Percentiles rank a stretch among this genome's conserved stretches.
phyloP scores from a whole-genome alignment of 2,888 invertebrate species.

The Aleiodes leptofemur region DNA sequence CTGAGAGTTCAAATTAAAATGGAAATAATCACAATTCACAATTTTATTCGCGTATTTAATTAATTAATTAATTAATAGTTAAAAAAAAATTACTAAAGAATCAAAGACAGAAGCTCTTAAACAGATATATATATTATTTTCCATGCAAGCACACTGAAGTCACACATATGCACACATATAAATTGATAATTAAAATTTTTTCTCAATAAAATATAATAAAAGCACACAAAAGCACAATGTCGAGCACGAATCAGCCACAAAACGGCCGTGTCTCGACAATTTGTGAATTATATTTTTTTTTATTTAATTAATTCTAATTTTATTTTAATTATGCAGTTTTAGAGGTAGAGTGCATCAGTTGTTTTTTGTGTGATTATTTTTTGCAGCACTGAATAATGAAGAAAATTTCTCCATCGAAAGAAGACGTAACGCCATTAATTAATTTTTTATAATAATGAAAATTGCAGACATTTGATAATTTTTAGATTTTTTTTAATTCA shows the following conservation, averaged over 20 bases:
- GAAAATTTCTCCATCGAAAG: neutral
- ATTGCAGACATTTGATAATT: too few relatives aligned
- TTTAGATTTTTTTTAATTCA: too few relatives aligned
- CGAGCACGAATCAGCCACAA: neutral
- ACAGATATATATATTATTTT: conserved; percentile 20
- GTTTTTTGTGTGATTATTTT: neutral
- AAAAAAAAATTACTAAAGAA: conserved; percentile 6
- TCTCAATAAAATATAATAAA: conserved; percentile 21
- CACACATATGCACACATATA: conserved; percentile 43
- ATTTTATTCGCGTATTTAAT: conserved; percentile 11
- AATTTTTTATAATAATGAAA: too few relatives aligned
- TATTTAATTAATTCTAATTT: neutral
- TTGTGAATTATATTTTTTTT: conserved; percentile 18
- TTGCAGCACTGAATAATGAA: neutral
- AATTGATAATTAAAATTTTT: conserved; percentile 15
- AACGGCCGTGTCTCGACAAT: conserved; percentile 11
- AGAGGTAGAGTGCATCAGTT: conserved; percentile 26
- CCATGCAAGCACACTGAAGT: conserved; percentile 38
- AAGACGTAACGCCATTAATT: too few relatives aligned
- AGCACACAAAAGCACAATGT: conserved; percentile 16
- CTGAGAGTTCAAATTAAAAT: conserved; percentile 15
- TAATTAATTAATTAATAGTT: neutral
- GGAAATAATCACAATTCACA: neutral
- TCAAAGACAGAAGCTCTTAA: neutral
- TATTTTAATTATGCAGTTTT: conserved; percentile 19